These are phyloP conservation scores for Sylvicola cinctus DNA, from an alignment of 2,888 invertebrate species.

Conservation along the genomic window DNA sequence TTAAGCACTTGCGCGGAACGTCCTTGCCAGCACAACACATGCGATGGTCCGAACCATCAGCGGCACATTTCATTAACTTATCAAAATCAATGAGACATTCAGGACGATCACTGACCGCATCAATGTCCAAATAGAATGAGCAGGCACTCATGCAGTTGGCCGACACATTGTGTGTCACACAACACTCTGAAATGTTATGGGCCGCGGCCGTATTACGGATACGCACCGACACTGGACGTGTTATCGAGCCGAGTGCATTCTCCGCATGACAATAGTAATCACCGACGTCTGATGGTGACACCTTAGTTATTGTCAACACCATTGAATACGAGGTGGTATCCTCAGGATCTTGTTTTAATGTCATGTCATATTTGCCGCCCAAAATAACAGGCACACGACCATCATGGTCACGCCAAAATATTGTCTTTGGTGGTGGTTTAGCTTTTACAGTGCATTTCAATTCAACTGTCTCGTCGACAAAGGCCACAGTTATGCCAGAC, in stretches of 20 bases:
- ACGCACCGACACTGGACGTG: conserved; percentile 51
- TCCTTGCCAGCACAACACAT: conserved; percentile 63
- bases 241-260: conserved; percentile 55
- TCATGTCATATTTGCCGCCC: conserved; percentile 51
- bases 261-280: conserved; percentile 73
- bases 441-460: conserved; percentile 61
- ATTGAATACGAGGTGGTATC: conserved; percentile 49
- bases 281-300: conserved; percentile 48
- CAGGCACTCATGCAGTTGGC: conserved; percentile 64
- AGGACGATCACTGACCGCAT: conserved; percentile 57
- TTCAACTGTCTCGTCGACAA: conserved; percentile 52
- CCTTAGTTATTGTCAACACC: conserved; percentile 51
- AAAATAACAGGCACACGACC: conserved; percentile 55
- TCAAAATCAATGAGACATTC: conserved; percentile 68
- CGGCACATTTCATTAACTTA: conserved; percentile 70
- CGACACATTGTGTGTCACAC: conserved; percentile 59
- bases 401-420: conserved; percentile 62
- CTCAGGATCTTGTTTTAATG: conserved; percentile 32
- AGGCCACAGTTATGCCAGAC: conserved; percentile 56
- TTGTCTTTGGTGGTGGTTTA: conserved; percentile 57
- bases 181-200: conserved; percentile 61
- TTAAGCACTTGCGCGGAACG: conserved; percentile 60
- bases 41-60: conserved; percentile 63
- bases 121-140: conserved; percentile 63
- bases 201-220: conserved; percentile 39